Base-by-base conservation (phyloP, 2,113 vertebrate species). In the Alligator sinensis region DNA sequence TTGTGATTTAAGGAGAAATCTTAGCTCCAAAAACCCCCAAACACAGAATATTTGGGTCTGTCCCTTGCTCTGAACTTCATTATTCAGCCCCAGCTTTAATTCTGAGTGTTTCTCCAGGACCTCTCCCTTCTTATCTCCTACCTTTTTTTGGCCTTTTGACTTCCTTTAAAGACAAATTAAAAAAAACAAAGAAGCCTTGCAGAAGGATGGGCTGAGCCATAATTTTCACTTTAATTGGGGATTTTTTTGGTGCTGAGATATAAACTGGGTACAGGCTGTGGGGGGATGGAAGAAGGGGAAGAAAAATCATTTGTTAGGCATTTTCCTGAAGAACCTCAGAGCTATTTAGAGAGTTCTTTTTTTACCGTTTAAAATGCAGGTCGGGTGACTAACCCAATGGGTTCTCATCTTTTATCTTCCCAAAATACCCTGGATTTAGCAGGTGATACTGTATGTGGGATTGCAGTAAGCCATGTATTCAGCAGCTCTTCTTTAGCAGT, bases 291-390 rank as follows among this genome's bases (percentile, higher is more conserved):
- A 87, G 58, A 66, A 1, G 16, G 7, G 5, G 25, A 84, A 61
- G 76, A 83, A 90, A 82, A 85, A 27, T 47, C 2, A 3, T 62
- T 28, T 11, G 85, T 16, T 14, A 27, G 38, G 4, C 59, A 22
- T 54, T 94, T 93, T 15, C 66, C 54, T 76, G 74, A 64, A 82
- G 83, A 91, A 6, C 47, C 62, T 28, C 82, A 85, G 60, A 82
- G 27, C n/a, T 81, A 68, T 84, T 84, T 89, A 70, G 70, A 62
- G 62, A 72, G 30, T 58, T 84, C 47, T n/a, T 15, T 90, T 74
- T 28, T 34, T 82, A 22, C 55, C 80, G 10, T 16, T 21, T 79
- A 25, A 87, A 92, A 28, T 70, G 76, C 55, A 75, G n/a, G 17
- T 34, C 54, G 24, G 18, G 11, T 77, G 61, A 14, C 80, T n/a